A percentile compares a stretch with the other conserved stretches of the same genome.
These are phyloP conservation scores for Apis laboriosa DNA, from an alignment of 1,140 invertebrate species.

Conservation along the genomic window DNA sequence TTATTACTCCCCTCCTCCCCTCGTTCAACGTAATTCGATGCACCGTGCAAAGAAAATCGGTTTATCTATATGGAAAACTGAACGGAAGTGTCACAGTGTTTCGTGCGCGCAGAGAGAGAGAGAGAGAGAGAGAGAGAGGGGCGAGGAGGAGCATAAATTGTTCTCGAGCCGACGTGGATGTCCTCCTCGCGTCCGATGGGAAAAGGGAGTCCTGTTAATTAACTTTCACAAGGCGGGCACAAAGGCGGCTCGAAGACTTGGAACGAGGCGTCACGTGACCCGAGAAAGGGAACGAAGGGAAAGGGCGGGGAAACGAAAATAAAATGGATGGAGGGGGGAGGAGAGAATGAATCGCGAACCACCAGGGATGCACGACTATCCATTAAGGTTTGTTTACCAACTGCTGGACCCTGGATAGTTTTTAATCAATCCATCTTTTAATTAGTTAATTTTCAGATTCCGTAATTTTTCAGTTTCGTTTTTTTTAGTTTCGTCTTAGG, in stretches of 20 bases:
- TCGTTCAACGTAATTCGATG: too few species aligned
- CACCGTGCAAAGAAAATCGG: too few species aligned
- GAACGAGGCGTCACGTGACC: background rate
- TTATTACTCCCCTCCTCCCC: too few species aligned
- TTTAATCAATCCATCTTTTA: conserved; percentile 44
- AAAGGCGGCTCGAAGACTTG: background rate
- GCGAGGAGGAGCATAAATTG: background rate
- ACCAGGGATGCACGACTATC: background rate
- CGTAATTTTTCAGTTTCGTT: too few species aligned
- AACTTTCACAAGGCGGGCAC: background rate
- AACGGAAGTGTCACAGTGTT: too few species aligned
- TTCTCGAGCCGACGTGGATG: background rate
- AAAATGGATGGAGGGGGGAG: background rate
- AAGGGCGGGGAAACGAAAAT: background rate
- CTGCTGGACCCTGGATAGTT: background rate
- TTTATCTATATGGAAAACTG: too few species aligned
- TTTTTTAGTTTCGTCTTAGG: too few species aligned
- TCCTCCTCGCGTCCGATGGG: too few species aligned
- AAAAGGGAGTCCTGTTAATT: conserved; percentile 36
- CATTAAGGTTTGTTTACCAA: conserved; percentile 43
- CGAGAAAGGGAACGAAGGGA: background rate
- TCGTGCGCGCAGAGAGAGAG: background rate
- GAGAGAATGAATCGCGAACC: conserved; percentile 39
- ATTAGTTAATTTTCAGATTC: conserved; percentile 42
- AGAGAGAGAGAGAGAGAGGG: too few species aligned